These are phyloP conservation scores for Ligdia adustata DNA, from an alignment of 2,888 invertebrate species.

Conservation along the genomic window DNA sequence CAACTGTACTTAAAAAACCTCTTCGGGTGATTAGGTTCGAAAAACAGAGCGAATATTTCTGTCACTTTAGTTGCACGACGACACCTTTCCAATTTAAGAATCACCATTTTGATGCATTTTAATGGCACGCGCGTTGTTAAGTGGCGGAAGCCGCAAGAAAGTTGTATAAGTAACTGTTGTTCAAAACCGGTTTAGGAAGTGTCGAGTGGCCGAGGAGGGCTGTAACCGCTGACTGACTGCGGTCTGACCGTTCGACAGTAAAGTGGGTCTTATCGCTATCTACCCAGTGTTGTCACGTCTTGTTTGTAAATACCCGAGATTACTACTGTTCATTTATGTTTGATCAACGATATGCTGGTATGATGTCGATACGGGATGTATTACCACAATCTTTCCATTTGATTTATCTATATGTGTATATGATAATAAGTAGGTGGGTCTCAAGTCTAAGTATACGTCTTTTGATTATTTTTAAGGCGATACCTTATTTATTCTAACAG, in stretches of 20 bases:
- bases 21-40: constrained; percentile 76
- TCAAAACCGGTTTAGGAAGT: constrained; percentile 22
- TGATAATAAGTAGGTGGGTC: too few species aligned
- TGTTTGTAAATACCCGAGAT: constrained; percentile 40
- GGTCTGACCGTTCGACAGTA: constrained; percentile 21
- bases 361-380: too few species aligned
- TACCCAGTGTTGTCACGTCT: constrained; percentile 30
- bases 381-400: too few species aligned
- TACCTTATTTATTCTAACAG: too few species aligned
- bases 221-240: constrained; percentile 44
- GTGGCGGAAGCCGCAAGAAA: constrained; percentile 41
- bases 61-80: constrained; percentile 67
- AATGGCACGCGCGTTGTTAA: constrained; percentile 6
- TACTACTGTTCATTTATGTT: constrained; percentile 17
- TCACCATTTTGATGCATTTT: constrained; percentile 82
- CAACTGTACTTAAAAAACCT: constrained; percentile 82
- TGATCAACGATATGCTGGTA: constrained; percentile 8
- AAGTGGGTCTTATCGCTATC: constrained; percentile 36
- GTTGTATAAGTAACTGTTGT: background rate
- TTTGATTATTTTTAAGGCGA: too few species aligned
- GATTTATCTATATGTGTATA: too few species aligned
- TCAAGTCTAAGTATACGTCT: too few species aligned
- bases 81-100: constrained; percentile 64
- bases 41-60: constrained; percentile 67
- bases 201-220: constrained; percentile 38